These are phyloP conservation scores for Pachycephus smyrnensis DNA, from an alignment of 2,888 invertebrate genomes.

Conservation along the genomic window DNA sequence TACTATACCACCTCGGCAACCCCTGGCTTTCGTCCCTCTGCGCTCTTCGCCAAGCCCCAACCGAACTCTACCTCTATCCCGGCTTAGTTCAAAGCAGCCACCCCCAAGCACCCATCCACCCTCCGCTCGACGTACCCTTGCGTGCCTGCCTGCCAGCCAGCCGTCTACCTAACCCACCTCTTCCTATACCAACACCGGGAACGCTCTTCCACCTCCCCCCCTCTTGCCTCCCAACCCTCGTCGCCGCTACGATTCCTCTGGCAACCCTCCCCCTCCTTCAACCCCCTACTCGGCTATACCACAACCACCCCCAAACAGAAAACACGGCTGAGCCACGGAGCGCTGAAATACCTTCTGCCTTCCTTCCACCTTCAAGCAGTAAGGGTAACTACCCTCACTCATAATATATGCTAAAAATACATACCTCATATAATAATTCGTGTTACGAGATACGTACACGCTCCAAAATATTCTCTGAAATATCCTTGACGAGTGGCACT, in stretches of 20 bases:
- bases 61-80: constrained; percentile 57
- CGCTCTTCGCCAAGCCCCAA: constrained; percentile 57
- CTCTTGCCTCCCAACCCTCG: constrained; percentile 11
- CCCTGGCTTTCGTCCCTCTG: constrained; percentile 35
- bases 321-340: constrained; percentile 64
- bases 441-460: constrained; percentile 1
- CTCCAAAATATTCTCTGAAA: neutral
- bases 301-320: constrained; percentile 58
- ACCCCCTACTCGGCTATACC: constrained; percentile 37
- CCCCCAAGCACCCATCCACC: constrained; percentile 29
- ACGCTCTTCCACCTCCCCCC: constrained; percentile 35
- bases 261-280: constrained; percentile 15
- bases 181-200: neutral
- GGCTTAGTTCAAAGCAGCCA: constrained; percentile 66
- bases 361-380: constrained; percentile 56
- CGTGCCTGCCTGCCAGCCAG: constrained; percentile 59
- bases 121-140: constrained; percentile 51
- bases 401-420: constrained; percentile 34
- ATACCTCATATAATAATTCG: constrained; percentile 47
- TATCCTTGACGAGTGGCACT: neutral
- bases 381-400: constrained; percentile 24
- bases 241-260: neutral
- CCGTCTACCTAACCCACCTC: constrained; percentile 26
- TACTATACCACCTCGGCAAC: constrained; percentile 27
- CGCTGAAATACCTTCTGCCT: constrained; percentile 61